phyloP scores from a whole-genome alignment of 2,888 invertebrate species.

The Drosophila acutilabella region DNA sequence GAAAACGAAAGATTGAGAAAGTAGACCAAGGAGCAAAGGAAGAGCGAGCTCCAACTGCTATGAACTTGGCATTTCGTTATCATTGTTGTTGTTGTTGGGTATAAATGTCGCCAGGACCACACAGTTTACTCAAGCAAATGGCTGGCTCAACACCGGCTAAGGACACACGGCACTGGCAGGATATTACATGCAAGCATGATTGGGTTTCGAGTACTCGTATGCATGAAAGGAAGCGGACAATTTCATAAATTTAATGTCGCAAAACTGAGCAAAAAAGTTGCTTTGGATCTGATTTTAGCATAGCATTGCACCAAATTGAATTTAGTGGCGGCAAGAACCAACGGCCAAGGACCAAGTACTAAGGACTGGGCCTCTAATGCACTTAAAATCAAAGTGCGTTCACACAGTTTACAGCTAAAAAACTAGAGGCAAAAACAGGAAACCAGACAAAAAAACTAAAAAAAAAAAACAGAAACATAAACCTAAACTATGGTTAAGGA shows the following conservation, averaged over 20 bases:
- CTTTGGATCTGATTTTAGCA: constrained; percentile 69
- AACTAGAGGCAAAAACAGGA: constrained; percentile 27
- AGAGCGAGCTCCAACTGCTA: constrained; percentile 47
- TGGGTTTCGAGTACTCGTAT: constrained; percentile 72
- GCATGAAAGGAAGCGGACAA: constrained; percentile 65
- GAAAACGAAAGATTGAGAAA: constrained; percentile 12
- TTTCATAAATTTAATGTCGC: constrained; percentile 79
- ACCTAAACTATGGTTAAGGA: constrained; percentile 47
- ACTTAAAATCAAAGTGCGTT: constrained; percentile 84
- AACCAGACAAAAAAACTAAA: constrained; percentile 1
- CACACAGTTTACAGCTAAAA: constrained; percentile 58
- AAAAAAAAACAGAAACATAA: constrained; percentile 39
- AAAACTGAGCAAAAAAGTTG: constrained; percentile 61
- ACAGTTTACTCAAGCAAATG: constrained; percentile 83
- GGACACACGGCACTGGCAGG: constrained; percentile 60
- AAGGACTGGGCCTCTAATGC: constrained; percentile 81
- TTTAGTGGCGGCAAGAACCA: constrained; percentile 51
- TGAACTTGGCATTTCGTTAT: constrained; percentile 74
- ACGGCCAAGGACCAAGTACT: constrained; percentile 25
- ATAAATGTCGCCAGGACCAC: constrained; percentile 71
- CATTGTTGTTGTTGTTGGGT: constrained; percentile 47
- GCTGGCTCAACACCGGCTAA: constrained; percentile 63
- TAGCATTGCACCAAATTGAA: constrained; percentile 83
- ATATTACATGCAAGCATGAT: constrained; percentile 80
- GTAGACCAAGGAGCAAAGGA: not conserved